phyloP scores from a whole-genome alignment of 2,113 vertebrate genomes.

The Sapajus apella region DNA sequence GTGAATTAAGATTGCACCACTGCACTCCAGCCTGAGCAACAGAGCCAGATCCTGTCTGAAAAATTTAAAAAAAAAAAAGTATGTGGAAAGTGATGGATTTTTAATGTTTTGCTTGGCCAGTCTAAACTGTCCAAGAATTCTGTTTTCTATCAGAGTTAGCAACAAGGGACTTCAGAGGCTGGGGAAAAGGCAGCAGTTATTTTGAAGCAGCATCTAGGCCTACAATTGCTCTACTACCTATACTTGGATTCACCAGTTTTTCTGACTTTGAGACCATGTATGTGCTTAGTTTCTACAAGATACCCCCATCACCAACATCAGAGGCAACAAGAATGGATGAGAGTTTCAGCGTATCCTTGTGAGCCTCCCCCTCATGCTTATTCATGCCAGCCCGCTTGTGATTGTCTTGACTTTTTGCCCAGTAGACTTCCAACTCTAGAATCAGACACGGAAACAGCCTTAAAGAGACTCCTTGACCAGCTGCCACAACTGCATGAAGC shows the following conservation, averaged over 20 bases:
- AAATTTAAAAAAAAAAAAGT: background rate
- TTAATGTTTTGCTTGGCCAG: background rate
- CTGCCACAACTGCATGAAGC: background rate
- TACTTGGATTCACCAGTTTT: background rate
- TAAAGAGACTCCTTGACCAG: background rate
- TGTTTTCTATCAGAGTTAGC: background rate
- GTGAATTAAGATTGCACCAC: no score
- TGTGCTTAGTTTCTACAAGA: background rate
- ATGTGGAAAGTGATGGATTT: background rate
- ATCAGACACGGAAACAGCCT: background rate
- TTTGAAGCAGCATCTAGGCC: background rate
- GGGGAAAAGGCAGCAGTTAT: background rate
- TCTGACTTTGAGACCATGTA: background rate
- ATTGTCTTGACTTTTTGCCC: background rate
- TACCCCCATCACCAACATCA: background rate
- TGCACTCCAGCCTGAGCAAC: background rate
- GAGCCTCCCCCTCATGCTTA: no score
- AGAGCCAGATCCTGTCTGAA: background rate
- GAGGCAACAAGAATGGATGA: background rate
- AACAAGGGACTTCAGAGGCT: background rate
- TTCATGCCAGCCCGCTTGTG: background rate
- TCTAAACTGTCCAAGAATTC: background rate
- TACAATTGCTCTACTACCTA: background rate
- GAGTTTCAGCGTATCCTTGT: background rate
- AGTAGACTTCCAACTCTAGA: background rate